phyloP scores from a whole-genome alignment of 2,113 vertebrate genomes.

The Triplophysa tibetana region DNA sequence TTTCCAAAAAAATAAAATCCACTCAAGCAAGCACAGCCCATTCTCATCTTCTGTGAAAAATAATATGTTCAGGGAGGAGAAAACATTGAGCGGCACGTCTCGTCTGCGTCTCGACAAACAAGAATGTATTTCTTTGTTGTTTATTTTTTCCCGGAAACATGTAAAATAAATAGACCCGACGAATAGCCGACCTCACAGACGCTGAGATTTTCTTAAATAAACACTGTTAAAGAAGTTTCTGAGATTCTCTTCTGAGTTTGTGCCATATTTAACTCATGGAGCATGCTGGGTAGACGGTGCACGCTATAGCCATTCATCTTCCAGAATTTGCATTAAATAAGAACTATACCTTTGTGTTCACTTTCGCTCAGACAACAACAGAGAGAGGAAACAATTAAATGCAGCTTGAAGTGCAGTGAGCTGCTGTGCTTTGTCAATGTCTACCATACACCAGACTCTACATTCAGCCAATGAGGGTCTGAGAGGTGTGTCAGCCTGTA shows the following conservation, averaged over 20 bases:
- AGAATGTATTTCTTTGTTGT: conserved; percentile 16
- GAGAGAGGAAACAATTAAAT: conserved; percentile 44
- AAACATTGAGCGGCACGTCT: neutral
- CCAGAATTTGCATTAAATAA: conserved; percentile 26
- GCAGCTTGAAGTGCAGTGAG: conserved; percentile 21
- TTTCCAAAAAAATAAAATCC: conserved; percentile 6
- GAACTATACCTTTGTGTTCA: conserved; percentile 22
- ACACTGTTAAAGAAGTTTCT: conserved; percentile 1
- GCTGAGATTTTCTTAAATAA: conserved; percentile 11
- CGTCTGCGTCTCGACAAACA: neutral
- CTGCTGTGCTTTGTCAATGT: conserved; percentile 43
- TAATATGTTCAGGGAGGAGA: neutral
- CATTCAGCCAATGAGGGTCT: conserved; percentile 13
- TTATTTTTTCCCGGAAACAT: neutral
- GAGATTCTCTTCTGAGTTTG: neutral
- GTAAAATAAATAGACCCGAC: conserved; percentile 30
- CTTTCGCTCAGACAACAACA: conserved; percentile 42
- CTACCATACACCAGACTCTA: conserved; percentile 31
- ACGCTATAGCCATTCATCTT: neutral
- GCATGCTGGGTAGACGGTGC: neutral
- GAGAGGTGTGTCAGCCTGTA: conserved; percentile 15
- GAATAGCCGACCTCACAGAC: neutral
- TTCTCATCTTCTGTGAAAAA: neutral
- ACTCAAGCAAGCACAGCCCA: neutral
- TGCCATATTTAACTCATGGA: neutral